These are phyloP conservation scores for Notothenia coriiceps DNA, from an alignment of 2,113 vertebrate species.

Conservation along the genomic window DNA sequence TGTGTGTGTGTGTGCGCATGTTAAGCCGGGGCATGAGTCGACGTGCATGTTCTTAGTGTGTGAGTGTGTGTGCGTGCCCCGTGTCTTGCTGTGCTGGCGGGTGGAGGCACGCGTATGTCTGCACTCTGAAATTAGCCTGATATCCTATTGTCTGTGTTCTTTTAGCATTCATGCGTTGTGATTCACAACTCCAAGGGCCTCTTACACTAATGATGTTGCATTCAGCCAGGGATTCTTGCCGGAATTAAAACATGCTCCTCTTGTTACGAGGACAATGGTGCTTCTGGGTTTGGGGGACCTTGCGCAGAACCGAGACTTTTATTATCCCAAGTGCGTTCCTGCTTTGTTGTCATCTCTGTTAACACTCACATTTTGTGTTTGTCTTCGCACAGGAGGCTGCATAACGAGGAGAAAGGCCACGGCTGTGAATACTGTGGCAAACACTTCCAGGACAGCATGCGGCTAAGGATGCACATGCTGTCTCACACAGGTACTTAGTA, in stretches of 20 bases:
- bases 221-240: slow-evolving; percentile 69
- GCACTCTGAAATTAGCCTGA: slow-evolving; percentile 81
- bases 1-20: slow-evolving; percentile 24
- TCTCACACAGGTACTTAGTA: slow-evolving; percentile 94
- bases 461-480: slow-evolving; percentile 98
- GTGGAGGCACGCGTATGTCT: slow-evolving; percentile 77
- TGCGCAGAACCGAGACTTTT: slow-evolving; percentile 45
- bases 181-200: slow-evolving; percentile 79
- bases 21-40: slow-evolving; percentile 9
- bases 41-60: slow-evolving; percentile 17
- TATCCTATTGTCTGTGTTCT: slow-evolving; percentile 82
- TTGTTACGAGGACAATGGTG: slow-evolving; percentile 71
- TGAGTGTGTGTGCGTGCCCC: slow-evolving; percentile 39
- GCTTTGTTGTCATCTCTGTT: slow-evolving; percentile 23
- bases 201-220: slow-evolving; percentile 77
- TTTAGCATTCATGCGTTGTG: slow-evolving; percentile 80
- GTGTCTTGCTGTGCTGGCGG: slow-evolving; percentile 73
- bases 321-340: slow-evolving; percentile 42
- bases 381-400: slow-evolving; percentile 90
- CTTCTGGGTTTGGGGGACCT: slow-evolving; percentile 65
- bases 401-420: slow-evolving; percentile 96
- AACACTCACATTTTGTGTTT: slow-evolving; percentile 61
- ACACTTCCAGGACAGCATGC: slow-evolving; percentile 97
- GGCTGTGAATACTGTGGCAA: slow-evolving; percentile 98
- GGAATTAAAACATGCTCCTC: slow-evolving; percentile 75